These are phyloP conservation scores for Aulostomus chinensis DNA, from an alignment of 2,797 vertebrate genomes.

Conservation along the genomic window DNA sequence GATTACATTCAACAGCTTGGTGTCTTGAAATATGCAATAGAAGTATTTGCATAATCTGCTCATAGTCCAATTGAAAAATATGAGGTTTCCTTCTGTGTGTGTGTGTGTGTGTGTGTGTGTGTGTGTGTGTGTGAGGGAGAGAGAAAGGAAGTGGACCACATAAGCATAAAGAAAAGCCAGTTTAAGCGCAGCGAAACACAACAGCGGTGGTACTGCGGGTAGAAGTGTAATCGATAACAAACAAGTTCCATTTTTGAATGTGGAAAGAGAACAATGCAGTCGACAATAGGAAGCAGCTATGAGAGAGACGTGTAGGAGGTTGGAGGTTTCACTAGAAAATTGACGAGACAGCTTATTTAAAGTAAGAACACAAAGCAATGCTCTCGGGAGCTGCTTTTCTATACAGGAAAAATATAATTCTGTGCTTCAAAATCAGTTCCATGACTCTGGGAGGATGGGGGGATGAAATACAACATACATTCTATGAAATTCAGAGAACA, in stretches of 20 bases:
- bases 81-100: not conserved
- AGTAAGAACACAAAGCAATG: constrained; percentile 23
- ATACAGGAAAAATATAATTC: constrained; percentile 11
- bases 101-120: too few species aligned
- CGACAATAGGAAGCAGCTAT: constrained; percentile 29
- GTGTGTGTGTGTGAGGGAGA: constrained; percentile 6
- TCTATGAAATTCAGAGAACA: constrained; percentile 13
- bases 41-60: constrained; percentile 6
- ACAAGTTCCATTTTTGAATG: constrained; percentile 16
- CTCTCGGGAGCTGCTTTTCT: constrained; percentile 40
- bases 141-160: constrained; percentile 5
- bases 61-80: not conserved
- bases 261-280: constrained; percentile 7
- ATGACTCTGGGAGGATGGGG: constrained; percentile 16
- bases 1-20: constrained; percentile 9
- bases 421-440: constrained; percentile 30
- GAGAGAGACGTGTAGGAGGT: constrained; percentile 30
- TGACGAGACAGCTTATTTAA: constrained; percentile 36
- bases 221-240: constrained; percentile 31
- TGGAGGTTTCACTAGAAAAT: constrained; percentile 39
- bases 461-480: too few species aligned
- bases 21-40: not conserved
- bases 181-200: constrained; percentile 21
- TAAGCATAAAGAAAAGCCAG: constrained; percentile 7
- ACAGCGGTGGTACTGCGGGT: constrained; percentile 2